phyloP scores from a whole-genome alignment of 2,113 vertebrate genomes.

The Pangasianodon hypophthalmus region DNA sequence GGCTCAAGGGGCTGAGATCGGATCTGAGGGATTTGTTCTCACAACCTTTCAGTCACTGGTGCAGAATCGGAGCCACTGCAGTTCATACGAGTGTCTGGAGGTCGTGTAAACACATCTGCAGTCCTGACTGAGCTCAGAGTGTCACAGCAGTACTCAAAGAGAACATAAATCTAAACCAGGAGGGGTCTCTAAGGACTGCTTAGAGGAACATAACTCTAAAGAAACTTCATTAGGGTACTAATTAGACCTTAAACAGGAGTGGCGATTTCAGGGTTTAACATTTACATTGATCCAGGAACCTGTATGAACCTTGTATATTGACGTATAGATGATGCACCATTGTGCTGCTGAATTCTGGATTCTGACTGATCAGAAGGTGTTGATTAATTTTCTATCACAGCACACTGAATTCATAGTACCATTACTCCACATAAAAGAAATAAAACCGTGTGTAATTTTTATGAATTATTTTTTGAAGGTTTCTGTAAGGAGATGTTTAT shows the following conservation, averaged over 20 bases:
- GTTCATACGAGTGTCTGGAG: conserved; percentile 22
- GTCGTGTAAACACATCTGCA: conserved; percentile 45
- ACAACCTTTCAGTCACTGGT: not conserved
- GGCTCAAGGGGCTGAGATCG: not conserved
- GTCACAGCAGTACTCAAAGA: not conserved
- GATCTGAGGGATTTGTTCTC: not conserved
- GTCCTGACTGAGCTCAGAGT: conserved; percentile 1
- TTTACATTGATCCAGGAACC: not conserved
- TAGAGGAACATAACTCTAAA: not conserved
- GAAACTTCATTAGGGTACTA: not conserved
- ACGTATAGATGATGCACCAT: not conserved
- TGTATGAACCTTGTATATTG: not conserved
- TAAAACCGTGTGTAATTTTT: too few species aligned
- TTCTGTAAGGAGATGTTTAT: too few species aligned
- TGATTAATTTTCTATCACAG: too few species aligned
- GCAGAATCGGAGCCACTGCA: not conserved
- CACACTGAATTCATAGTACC: too few species aligned
- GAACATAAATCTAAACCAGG: not conserved
- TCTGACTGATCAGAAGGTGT: not conserved
- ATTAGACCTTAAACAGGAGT: not conserved
- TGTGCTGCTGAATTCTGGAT: not conserved
- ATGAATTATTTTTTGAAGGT: too few species aligned
- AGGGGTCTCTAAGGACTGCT: not conserved
- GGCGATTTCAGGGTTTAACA: not conserved
- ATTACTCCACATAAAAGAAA: not conserved